These are phyloP conservation scores for Echinops telfairi DNA, from an alignment of 2,113 vertebrate genomes.

Conservation along the genomic window DNA sequence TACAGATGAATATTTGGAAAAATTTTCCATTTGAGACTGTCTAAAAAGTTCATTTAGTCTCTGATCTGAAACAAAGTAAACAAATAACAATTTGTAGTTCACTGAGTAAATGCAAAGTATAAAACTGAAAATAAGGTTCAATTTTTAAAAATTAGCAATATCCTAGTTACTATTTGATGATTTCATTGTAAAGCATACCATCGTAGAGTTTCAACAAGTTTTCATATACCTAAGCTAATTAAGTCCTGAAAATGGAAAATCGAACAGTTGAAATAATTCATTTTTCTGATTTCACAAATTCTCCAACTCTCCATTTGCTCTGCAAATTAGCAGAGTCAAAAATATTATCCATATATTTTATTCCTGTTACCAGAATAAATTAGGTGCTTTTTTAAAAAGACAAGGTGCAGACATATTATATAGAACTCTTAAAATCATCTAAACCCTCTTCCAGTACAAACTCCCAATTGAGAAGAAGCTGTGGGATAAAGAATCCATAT, in stretches of 20 bases:
- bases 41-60: conserved; percentile 83
- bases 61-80: conserved; percentile 84
- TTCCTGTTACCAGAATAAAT: neutral
- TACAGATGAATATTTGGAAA: conserved; percentile 62
- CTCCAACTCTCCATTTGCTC: neutral
- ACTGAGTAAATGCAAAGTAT: no score
- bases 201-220: neutral
- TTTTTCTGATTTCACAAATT: conserved; percentile 38
- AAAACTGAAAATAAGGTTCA: neutral
- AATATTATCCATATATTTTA: neutral
- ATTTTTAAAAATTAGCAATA: conserved; percentile 21
- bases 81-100: conserved; percentile 5
- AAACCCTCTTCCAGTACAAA: conserved; percentile 29
- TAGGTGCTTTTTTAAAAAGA: neutral
- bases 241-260: neutral
- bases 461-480: conserved; percentile 15
- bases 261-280: conserved; percentile 6
- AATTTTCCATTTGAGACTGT: conserved; percentile 78
- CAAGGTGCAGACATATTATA: neutral
- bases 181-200: neutral
- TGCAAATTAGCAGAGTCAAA: neutral
- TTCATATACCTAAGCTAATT: neutral
- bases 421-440: conserved; percentile 36
- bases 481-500: neutral
- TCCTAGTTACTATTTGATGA: conserved; percentile 29